phyloP scores from a whole-genome alignment of 1,140 invertebrate species.

The Hesperophylax magnus region DNA sequence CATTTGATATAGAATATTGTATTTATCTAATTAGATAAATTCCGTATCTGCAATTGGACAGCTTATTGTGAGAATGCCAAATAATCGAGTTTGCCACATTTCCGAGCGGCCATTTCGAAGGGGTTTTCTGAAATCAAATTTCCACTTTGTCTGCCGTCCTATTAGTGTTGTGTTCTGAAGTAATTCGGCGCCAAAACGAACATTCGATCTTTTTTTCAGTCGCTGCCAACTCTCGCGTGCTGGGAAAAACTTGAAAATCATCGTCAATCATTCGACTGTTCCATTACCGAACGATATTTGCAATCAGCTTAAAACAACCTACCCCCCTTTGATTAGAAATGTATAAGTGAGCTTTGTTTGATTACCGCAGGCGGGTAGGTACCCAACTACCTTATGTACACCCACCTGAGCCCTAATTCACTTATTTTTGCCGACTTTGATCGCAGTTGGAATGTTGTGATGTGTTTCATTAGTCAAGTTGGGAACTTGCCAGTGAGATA shows the following conservation, averaged over 20 bases:
- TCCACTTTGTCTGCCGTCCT: conserved; percentile 3
- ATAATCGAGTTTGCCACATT: too few species aligned
- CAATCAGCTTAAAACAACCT: conserved; percentile 35
- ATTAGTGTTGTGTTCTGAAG: conserved; percentile 19
- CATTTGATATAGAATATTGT: too few species aligned
- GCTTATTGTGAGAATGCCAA: too few species aligned
- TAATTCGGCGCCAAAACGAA: conserved; percentile 25
- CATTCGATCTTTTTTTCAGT: conserved; percentile 17
- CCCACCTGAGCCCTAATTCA: conserved; percentile 24
- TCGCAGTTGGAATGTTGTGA: background rate
- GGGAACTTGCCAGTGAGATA: background rate
- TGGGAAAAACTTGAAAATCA: conserved; percentile 30
- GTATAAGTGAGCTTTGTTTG: conserved; percentile 31
- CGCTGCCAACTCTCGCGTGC: conserved; percentile 23
- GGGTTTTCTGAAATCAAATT: conserved; percentile 6
- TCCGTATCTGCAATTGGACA: too few species aligned
- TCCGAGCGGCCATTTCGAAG: background rate
- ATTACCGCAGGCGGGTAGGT: background rate
- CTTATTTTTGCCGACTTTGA: conserved; percentile 7
- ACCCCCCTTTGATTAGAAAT: conserved; percentile 38
- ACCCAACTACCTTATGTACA: too few species aligned
- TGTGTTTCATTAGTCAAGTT: background rate
- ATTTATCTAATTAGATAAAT: too few species aligned
- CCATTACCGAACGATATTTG: conserved; percentile 41
- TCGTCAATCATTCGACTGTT: conserved; percentile 38